Conservation (phyloP, 2,113 vertebrate genomes). For the Eulacestoma nigropectus region DNA sequence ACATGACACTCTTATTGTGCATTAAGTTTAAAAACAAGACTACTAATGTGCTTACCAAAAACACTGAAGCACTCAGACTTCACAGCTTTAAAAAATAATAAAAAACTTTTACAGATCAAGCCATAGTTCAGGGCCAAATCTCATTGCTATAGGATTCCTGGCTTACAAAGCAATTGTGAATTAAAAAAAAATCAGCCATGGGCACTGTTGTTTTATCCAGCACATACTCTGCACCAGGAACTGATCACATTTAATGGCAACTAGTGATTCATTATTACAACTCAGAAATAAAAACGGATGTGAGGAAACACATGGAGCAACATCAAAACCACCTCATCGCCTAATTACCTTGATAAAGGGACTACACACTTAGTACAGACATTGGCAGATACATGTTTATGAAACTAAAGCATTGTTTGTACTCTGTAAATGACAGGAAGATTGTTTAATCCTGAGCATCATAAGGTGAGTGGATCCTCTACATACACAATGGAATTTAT, state of each 20-base stretch:
- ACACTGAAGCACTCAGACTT: background rate
- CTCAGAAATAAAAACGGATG: background rate
- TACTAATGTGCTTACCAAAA: background rate
- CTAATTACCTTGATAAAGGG: background rate
- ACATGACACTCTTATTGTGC: background rate
- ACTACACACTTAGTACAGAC: background rate
- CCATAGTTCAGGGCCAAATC: background rate
- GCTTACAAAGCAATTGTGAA: background rate
- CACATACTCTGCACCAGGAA: background rate
- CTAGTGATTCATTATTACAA: background rate
- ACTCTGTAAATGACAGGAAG: background rate
- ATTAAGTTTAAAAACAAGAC: background rate
- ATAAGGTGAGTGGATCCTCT: background rate
- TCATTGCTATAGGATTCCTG: background rate
- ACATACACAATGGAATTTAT: background rate
- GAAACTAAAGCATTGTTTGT: background rate
- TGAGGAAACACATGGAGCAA: background rate
- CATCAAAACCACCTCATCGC: background rate
- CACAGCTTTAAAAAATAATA: background rate
- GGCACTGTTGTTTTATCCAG: background rate
- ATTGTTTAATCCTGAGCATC: background rate
- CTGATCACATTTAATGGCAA: background rate
- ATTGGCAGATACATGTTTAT: background rate
- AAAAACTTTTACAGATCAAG: background rate
- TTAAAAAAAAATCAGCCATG: background rate